Conservation (phyloP, 1,140 invertebrate species). For the Bombus difficillimus region DNA sequence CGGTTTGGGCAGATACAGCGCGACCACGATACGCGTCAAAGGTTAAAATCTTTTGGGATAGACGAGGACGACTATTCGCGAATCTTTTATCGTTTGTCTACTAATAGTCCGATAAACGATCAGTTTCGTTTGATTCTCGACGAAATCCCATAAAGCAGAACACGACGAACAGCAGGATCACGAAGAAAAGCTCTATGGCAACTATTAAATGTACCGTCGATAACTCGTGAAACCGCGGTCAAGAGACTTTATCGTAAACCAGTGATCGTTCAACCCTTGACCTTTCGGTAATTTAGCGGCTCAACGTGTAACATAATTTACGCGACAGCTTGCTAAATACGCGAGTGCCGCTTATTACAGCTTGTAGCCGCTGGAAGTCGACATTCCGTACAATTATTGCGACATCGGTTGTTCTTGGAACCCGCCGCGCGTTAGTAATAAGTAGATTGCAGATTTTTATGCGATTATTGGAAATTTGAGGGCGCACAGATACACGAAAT, state of each 20-base stretch:
- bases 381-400: constrained; percentile 47
- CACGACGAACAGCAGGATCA: background rate
- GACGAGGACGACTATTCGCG: too few relatives aligned
- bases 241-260: constrained; percentile 18
- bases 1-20: too few relatives aligned
- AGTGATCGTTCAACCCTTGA: constrained; percentile 39
- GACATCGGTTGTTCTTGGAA: constrained; percentile 38
- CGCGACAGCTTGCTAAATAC: constrained; percentile 39
- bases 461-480: too few relatives aligned
- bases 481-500: too few relatives aligned
- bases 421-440: background rate
- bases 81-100: too few relatives aligned
- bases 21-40: too few relatives aligned
- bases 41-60: too few relatives aligned
- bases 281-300: constrained; percentile 45
- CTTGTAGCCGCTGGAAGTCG: constrained; percentile 18
- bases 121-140: background rate
- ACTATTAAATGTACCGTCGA: background rate
- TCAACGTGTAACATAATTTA: constrained; percentile 40
- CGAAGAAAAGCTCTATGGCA: background rate
- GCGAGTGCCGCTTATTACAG: constrained; percentile 36
- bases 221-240: background rate
- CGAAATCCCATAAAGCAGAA: background rate
- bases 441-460: too few relatives aligned
- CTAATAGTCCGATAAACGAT: too few relatives aligned